Evolutionary conservation across 2,888 invertebrate genomes (phyloP).

Genomic region (Drosophila monieri): DNA sequence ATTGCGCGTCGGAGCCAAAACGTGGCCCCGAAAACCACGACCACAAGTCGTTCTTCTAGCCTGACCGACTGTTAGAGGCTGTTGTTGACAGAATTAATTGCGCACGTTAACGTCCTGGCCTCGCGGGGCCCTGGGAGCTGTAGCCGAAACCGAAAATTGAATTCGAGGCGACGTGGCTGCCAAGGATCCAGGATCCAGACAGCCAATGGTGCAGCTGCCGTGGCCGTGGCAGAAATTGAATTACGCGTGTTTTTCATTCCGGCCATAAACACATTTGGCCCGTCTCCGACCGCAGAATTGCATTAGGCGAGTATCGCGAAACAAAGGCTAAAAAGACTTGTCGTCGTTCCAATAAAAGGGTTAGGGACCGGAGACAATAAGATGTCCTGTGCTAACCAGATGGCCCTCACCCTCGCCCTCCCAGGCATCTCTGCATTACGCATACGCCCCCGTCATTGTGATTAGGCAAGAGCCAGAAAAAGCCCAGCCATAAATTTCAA

Average conservation of each 20-base stretch:
- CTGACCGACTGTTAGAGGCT: constrained; percentile 27
- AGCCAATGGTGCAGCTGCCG: constrained; percentile 2
- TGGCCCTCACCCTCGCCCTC: constrained; percentile 1
- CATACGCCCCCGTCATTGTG: constrained; percentile 24
- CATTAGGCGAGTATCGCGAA: constrained; percentile 17
- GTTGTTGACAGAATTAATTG: constrained; percentile 75
- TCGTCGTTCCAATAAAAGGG: background rate
- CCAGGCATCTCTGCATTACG: constrained; percentile 14
- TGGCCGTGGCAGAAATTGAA: constrained; percentile 19
- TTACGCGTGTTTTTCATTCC: constrained; percentile 30
- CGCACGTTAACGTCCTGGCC: constrained; percentile 59
- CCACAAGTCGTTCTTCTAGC: constrained; percentile 11
- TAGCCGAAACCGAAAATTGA: constrained; percentile 53
- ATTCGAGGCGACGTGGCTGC: constrained; percentile 54
- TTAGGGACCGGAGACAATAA: constrained; percentile 18
- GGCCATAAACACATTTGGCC: constrained; percentile 19
- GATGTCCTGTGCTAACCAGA: constrained; percentile 17
- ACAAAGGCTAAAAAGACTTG: constrained; percentile 19
- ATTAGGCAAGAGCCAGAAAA: constrained; percentile 41
- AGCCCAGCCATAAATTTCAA: constrained; percentile 40
- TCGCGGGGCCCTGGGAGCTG: constrained; percentile 9
- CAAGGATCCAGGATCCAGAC: constrained; percentile 13
- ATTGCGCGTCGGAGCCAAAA: constrained; percentile 18
- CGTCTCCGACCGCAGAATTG: constrained; percentile 26
- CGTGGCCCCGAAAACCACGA: constrained; percentile 12